Evolutionary conservation across 2,797 vertebrate genomes (phyloP).

Genomic region (Phalloptychus januarius): DNA sequence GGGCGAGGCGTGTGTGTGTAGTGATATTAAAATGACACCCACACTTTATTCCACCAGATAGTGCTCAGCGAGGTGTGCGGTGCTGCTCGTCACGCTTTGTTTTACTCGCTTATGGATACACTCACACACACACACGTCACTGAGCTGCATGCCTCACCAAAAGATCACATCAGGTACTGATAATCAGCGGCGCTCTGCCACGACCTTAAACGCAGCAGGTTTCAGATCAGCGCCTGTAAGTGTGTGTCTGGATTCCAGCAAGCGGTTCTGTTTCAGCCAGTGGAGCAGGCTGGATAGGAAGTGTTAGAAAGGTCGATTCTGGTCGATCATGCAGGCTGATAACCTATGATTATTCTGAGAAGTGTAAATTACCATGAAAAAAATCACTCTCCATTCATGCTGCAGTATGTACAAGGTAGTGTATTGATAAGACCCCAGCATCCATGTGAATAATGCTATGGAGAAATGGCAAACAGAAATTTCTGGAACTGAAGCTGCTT

Average conservation of each 20-base stretch:
- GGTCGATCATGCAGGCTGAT: conserved; percentile 51
- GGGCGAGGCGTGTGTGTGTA: conserved; percentile 38
- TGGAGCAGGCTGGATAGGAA: conserved; percentile 44
- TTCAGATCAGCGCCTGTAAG: conserved; percentile 44
- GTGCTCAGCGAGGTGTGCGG: conserved; percentile 63
- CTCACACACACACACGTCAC: conserved; percentile 15
- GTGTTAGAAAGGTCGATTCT: conserved; percentile 43
- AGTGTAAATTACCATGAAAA: conserved; percentile 52
- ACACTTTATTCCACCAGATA: conserved; percentile 64
- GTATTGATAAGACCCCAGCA: conserved; percentile 29
- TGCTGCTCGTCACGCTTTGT: conserved; percentile 46
- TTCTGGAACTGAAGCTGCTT: conserved; percentile 45
- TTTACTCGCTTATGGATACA: conserved; percentile 23
- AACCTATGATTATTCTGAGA: conserved; percentile 65
- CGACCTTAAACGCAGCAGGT: conserved; percentile 38
- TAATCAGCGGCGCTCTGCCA: conserved; percentile 41
- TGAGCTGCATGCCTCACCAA: conserved; percentile 5
- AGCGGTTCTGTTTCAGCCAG: conserved; percentile 27
- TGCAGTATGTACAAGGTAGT: conserved; percentile 37
- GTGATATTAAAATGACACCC: conserved; percentile 63
- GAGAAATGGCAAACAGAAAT: conserved; percentile 35
- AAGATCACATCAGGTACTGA: conserved; percentile 33
- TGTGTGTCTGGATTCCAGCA: conserved; percentile 36
- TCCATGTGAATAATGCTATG: conserved; percentile 35
- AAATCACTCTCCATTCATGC: conserved; percentile 50